A percentile compares a stretch with the other conserved stretches of the same genome.
Evolutionary conservation across 1,140 invertebrate species (phyloP).

Genomic region (Aphelinus certus): DNA sequence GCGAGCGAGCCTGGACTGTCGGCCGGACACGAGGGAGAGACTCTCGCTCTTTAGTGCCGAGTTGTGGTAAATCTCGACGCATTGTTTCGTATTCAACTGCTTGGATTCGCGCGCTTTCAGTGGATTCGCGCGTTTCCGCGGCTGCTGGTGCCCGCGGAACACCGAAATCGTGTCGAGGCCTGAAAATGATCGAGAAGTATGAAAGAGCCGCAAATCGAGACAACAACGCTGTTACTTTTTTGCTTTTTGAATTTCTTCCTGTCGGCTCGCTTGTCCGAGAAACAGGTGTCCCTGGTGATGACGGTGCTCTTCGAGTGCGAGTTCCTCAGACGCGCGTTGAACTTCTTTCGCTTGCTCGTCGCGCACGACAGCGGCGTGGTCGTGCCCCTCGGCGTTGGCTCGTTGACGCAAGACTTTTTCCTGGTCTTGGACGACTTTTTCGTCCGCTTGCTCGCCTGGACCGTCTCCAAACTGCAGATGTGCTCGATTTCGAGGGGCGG

Average conservation of each 20-base stretch:
- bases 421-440: conserved; percentile 34
- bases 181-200: conserved; percentile 7
- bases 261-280: conserved; percentile 38
- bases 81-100: conserved; percentile 42
- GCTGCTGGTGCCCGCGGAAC: background rate
- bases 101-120: conserved; percentile 16
- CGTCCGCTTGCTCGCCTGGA: conserved; percentile 21
- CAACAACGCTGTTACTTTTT: conserved; percentile 39
- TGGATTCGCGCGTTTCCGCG: conserved; percentile 7
- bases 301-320: conserved; percentile 53
- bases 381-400: conserved; percentile 21
- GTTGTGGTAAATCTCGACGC: conserved; percentile 67
- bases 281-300: conserved; percentile 45
- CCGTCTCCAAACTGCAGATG: background rate
- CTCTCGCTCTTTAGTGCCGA: conserved; percentile 51
- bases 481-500: background rate
- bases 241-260: conserved; percentile 38
- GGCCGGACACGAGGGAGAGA: conserved; percentile 45
- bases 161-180: conserved; percentile 23
- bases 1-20: conserved; percentile 43
- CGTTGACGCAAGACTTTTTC: conserved; percentile 23
- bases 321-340: conserved; percentile 42
- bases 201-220: background rate
- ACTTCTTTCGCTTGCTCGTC: conserved; percentile 44
- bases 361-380: conserved; percentile 4